Percentiles rank a stretch among this genome's conserved stretches.
phyloP scores from a whole-genome alignment of 2,797 vertebrate genomes.

The Luscinia luscinia region DNA sequence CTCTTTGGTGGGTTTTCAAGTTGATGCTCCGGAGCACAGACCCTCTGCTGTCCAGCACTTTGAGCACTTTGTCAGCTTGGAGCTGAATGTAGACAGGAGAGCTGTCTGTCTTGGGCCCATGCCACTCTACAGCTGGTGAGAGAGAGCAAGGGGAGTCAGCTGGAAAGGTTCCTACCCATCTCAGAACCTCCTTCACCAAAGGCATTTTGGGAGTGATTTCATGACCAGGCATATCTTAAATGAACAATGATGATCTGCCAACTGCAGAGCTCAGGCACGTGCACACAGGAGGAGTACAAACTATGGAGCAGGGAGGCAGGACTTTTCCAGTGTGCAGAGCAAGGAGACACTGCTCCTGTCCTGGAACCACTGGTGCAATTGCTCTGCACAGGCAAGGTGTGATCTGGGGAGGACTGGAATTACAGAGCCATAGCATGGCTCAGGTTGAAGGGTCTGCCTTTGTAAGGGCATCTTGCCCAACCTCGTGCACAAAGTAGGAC shows the following conservation, averaged over 20 bases:
- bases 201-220: background rate
- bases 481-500: background rate
- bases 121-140: conserved; percentile 89
- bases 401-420: background rate
- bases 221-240: background rate
- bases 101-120: conserved; percentile 77
- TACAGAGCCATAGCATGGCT: background rate
- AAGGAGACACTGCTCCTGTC: background rate
- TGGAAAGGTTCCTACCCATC: background rate
- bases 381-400: background rate
- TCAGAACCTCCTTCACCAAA: background rate
- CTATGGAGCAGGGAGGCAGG: background rate
- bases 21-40: conserved; percentile 80
- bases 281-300: background rate
- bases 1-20: conserved; percentile 74
- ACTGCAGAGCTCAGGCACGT: background rate
- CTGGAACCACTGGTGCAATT: background rate
- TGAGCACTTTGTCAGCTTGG: conserved; percentile 80
- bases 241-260: background rate
- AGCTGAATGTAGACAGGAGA: conserved; percentile 82
- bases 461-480: background rate
- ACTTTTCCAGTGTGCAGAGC: background rate
- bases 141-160: background rate
- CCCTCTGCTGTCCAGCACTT: conserved; percentile 81
- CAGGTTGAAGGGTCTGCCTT: background rate